phyloP scores from a whole-genome alignment of 2,888 invertebrate genomes.

The Hipparchia semele region DNA sequence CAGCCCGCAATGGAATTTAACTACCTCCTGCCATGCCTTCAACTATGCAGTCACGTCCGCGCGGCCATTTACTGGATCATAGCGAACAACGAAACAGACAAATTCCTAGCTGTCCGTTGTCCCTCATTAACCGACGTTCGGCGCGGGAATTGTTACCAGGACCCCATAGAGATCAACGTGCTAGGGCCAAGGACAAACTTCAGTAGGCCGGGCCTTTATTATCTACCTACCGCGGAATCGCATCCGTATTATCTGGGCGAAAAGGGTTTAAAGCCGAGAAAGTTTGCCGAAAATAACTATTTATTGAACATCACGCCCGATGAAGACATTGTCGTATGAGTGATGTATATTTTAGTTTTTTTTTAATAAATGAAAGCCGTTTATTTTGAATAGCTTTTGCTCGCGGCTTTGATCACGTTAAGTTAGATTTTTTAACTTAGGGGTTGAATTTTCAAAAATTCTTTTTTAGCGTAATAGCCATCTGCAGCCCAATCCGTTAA shows the following conservation, averaged over 20 bases:
- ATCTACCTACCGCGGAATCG: slow-evolving; percentile 59
- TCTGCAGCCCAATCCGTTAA: no score
- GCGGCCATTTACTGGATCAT: slow-evolving; percentile 63
- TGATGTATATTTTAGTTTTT: background rate
- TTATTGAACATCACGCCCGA: slow-evolving; percentile 60
- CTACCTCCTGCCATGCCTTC: slow-evolving; percentile 69
- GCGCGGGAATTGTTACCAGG: slow-evolving; percentile 61
- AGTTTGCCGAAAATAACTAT: slow-evolving; percentile 58
- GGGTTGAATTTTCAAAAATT: no score
- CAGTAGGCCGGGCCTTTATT: slow-evolving; percentile 64
- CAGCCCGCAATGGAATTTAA: slow-evolving; percentile 59
- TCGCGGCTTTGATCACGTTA: background rate
- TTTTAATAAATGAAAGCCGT: background rate
- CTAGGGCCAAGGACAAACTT: slow-evolving; percentile 69
- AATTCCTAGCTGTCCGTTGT: slow-evolving; percentile 64
- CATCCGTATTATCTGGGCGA: slow-evolving; percentile 62
- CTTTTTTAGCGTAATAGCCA: no score
- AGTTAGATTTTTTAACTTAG: background rate
- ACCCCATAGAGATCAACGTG: slow-evolving; percentile 50
- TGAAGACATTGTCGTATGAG: slow-evolving; percentile 56
- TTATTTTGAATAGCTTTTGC: no score
- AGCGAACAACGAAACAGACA: slow-evolving; percentile 55
- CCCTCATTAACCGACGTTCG: slow-evolving; percentile 58
- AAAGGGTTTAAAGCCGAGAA: slow-evolving; percentile 54
- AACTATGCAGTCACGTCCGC: slow-evolving; percentile 69